Conservation (phyloP, 2,113 vertebrate genomes). For the Arenaria interpres region DNA sequence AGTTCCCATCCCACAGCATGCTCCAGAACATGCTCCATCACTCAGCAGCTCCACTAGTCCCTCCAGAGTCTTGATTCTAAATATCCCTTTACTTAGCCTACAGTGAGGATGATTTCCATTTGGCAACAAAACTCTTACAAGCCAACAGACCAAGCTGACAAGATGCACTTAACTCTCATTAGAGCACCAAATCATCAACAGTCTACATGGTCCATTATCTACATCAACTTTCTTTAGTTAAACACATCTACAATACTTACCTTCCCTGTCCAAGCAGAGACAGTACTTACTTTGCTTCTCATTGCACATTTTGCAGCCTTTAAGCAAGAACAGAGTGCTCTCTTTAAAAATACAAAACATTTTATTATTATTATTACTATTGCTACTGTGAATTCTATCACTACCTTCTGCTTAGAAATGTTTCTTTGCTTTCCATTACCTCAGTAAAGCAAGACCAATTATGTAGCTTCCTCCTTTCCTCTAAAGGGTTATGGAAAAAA, state of each 20-base stretch:
- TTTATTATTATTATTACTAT: neutral
- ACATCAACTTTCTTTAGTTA: constrained; percentile 42
- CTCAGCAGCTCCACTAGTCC: neutral
- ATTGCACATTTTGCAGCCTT: constrained; percentile 20
- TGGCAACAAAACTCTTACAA: constrained; percentile 23
- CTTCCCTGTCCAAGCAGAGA: constrained; percentile 4
- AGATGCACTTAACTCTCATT: constrained; percentile 1
- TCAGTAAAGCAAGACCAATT: constrained; percentile 65
- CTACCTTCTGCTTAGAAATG: constrained; percentile 29
- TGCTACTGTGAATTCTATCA: neutral
- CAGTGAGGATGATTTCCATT: neutral
- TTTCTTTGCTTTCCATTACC: constrained; percentile 62
- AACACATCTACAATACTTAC: constrained; percentile 15
- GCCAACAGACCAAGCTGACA: constrained; percentile 43
- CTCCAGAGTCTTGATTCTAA: neutral
- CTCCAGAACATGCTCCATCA: neutral
- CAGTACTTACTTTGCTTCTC: constrained; percentile 24
- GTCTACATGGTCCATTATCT: constrained; percentile 15
- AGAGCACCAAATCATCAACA: neutral
- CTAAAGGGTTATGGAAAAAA: constrained; percentile 59
- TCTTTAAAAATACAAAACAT: neutral
- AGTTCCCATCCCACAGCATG: fast-evolving
- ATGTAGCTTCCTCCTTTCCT: constrained; percentile 57
- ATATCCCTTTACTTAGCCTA: neutral
- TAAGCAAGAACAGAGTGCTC: constrained; percentile 1